Evolutionary conservation across 1,140 invertebrate species (phyloP).

Genomic region (Diuraphis noxia): DNA sequence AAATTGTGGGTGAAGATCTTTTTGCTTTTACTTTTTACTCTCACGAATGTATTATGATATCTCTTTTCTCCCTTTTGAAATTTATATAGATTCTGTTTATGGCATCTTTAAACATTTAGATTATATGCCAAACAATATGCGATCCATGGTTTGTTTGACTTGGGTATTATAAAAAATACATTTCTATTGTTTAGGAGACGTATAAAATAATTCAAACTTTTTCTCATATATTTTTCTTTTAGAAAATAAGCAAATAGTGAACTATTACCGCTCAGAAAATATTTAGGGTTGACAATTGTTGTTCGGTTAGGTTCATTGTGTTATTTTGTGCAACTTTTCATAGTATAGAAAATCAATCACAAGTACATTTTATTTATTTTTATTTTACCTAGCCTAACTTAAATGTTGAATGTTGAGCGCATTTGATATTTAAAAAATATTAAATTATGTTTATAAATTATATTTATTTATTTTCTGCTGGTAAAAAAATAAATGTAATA

Average conservation of each 20-base stretch:
- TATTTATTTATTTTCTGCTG: neutral
- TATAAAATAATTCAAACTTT: neutral
- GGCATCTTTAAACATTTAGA: neutral
- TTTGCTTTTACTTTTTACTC: neutral
- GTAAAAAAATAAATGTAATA: neutral
- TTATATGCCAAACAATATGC: neutral
- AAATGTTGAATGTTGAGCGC: neutral
- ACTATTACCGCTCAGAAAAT: neutral
- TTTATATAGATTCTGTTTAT: neutral
- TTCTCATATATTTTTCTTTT: neutral
- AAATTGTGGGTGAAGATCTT: too few species aligned
- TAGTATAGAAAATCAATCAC: neutral
- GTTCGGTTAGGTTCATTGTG: neutral
- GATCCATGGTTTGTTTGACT: neutral
- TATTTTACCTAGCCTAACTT: neutral
- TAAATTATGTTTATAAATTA: neutral
- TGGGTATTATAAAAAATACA: neutral
- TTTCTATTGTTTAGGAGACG: neutral
- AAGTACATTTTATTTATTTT: neutral
- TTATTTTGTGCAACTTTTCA: neutral
- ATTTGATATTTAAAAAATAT: neutral
- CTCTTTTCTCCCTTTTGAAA: neutral
- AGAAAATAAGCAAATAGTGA: neutral
- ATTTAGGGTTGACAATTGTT: neutral
- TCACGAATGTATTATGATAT: neutral